Evolutionary conservation across 2,888 invertebrate species (phyloP).

Genomic region (Drosophila melanosoma): DNA sequence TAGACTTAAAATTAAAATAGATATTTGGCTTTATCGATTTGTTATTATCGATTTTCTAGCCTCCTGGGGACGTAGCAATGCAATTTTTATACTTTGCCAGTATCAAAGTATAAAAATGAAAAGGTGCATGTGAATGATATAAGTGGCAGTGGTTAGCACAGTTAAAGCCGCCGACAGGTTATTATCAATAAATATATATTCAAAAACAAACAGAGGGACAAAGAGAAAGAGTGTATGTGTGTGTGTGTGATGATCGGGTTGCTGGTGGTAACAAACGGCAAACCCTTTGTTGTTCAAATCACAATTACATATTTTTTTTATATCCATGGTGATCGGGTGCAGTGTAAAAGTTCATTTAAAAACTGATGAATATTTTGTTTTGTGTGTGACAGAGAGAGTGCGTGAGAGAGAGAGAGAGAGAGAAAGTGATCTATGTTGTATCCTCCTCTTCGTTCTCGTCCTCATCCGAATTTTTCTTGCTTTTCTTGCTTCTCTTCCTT

Average conservation of each 20-base stretch:
- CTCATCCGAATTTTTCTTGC: not conserved
- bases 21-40: no score
- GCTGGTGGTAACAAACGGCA: conserved; percentile 39
- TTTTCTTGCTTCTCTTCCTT: not conserved
- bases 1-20: no score
- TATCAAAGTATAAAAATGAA: not conserved
- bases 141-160: conserved; percentile 6
- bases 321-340: conserved; percentile 56
- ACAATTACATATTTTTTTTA: conserved; percentile 9
- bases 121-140: conserved; percentile 46
- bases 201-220: conserved; percentile 76
- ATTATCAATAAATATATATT: conserved; percentile 75
- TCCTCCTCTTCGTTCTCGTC: not conserved
- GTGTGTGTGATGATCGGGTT: conserved; percentile 48
- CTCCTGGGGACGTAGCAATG: no score
- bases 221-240: not conserved
- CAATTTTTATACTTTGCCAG: no score
- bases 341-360: not conserved
- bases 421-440: not conserved
- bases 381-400: not conserved
- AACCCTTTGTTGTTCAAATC: conserved; percentile 7
- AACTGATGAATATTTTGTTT: not conserved
- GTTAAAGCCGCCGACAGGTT: conserved; percentile 49
- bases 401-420: not conserved
- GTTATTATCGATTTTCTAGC: no score